phyloP scores from a whole-genome alignment of 2,113 vertebrate species.

The Nothobranchius furzeri region DNA sequence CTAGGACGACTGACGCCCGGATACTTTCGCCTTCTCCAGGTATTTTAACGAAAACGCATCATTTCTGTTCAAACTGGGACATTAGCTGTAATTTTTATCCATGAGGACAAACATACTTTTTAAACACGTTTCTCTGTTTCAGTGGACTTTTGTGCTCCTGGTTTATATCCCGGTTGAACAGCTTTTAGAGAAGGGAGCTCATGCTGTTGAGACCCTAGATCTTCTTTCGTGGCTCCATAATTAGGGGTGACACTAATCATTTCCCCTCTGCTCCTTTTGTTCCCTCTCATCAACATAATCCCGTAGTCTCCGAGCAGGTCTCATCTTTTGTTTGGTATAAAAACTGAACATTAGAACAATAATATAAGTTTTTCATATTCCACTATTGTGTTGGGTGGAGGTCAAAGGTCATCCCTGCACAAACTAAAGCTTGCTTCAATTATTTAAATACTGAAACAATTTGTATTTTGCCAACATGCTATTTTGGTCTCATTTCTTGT shows the following conservation, averaged over 20 bases:
- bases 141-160: background rate
- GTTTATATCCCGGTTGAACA: background rate
- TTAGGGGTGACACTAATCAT: slow-evolving; percentile 48
- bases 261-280: slow-evolving; percentile 25
- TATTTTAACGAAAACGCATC: slow-evolving; percentile 37
- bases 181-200: background rate
- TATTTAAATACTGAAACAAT: too few relatives aligned
- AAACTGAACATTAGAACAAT: background rate
- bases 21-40: slow-evolving; percentile 93
- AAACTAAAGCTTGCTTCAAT: too few relatives aligned
- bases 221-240: slow-evolving; percentile 47
- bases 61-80: background rate
- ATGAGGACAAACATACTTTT: too few relatives aligned
- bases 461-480: too few relatives aligned
- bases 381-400: too few relatives aligned
- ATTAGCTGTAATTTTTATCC: background rate
- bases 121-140: too few relatives aligned
- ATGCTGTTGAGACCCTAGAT: slow-evolving; percentile 9
- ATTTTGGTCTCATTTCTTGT: slow-evolving; percentile 12
- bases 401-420: too few relatives aligned
- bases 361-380: too few relatives aligned
- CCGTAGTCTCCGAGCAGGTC: background rate
- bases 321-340: background rate
- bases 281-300: slow-evolving; percentile 17
- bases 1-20: slow-evolving; percentile 91